phyloP scores from a whole-genome alignment of 2,888 invertebrate species.

The Athetis lepigone region DNA sequence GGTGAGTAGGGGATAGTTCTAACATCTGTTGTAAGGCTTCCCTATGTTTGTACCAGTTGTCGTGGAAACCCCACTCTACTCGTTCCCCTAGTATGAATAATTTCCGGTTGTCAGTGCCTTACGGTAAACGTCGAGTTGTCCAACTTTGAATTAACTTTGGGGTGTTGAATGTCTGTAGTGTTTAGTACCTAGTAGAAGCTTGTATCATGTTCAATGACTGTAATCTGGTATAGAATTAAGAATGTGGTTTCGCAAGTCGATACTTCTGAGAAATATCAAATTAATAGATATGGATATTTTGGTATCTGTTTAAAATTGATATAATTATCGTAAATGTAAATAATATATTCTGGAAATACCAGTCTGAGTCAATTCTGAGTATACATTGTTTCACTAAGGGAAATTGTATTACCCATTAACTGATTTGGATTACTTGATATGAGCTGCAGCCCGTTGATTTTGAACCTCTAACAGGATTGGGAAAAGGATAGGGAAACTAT shows the following conservation, averaged over 20 bases:
- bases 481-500: too few relatives aligned
- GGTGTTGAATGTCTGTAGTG: constrained; percentile 18
- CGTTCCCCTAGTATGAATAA: constrained; percentile 74
- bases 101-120: constrained; percentile 81
- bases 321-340: too few relatives aligned
- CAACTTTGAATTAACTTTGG: constrained; percentile 61
- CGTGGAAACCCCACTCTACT: constrained; percentile 80
- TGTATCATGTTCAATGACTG: constrained; percentile 29
- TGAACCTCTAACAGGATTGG: too few relatives aligned
- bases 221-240: not conserved
- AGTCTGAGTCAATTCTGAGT: too few relatives aligned
- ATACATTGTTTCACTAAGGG: too few relatives aligned
- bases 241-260: constrained; percentile 32
- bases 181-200: not conserved
- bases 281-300: constrained; percentile 11
- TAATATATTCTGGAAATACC: too few relatives aligned
- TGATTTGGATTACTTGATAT: too few relatives aligned
- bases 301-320: not conserved
- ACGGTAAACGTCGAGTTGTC: constrained; percentile 55
- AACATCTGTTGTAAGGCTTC: constrained; percentile 76
- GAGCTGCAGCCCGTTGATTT: too few relatives aligned
- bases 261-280: constrained; percentile 38
- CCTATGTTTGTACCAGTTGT: constrained; percentile 83
- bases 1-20: constrained; percentile 46
- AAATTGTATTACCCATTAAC: too few relatives aligned